Evolutionary conservation across 1,140 invertebrate species (phyloP), one percentile per base, ranked within the genome.

Genomic region (Euura lappo): DNA sequence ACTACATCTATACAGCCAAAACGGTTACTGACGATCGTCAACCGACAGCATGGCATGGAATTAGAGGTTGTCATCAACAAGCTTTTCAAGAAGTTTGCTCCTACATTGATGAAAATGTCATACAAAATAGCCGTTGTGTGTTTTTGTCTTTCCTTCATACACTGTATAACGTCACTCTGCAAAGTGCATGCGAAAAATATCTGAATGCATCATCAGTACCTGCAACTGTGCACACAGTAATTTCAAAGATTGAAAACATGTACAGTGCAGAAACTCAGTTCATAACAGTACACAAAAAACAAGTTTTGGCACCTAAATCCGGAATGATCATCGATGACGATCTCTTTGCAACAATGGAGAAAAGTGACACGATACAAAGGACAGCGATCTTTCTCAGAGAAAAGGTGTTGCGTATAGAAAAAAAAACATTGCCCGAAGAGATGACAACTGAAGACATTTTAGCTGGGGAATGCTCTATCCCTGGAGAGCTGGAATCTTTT

Each of bases 51-150:
- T 28, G 28, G 28, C 28, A 28, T 28, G 28, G 28, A 28, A 28
- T 28, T 28, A 28, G 28, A 28, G 28, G 28, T 28, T 28, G 28
- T 28, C 28, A 28, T 28, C 28, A 28, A 28, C 28, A 28, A 28
- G 69, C 60, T 76, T 79, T 78, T 78, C 45, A 76, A 72, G 74
- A 79, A 75, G 71, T 78, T 10, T 73, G 74, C 76, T 42, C 10
- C 65, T 71, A 78, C 60, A 78, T 78, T 13, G 42, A 74, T 47
- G 64, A 78, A 76, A 74, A 79, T 68, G 67, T 78, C 45, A 70
- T 79, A 46, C 71, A 78, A 47, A 76, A 74, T 74, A 71, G 72
- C 47, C 74, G 73, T 6, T 71, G 71, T 78, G 78, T 72, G 46
- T 79, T 74, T 70, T 71, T 77, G n/a, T 74, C 70, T 65, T 75